phyloP scores from a whole-genome alignment of 2,888 invertebrate species.

The Cinara cedri region DNA sequence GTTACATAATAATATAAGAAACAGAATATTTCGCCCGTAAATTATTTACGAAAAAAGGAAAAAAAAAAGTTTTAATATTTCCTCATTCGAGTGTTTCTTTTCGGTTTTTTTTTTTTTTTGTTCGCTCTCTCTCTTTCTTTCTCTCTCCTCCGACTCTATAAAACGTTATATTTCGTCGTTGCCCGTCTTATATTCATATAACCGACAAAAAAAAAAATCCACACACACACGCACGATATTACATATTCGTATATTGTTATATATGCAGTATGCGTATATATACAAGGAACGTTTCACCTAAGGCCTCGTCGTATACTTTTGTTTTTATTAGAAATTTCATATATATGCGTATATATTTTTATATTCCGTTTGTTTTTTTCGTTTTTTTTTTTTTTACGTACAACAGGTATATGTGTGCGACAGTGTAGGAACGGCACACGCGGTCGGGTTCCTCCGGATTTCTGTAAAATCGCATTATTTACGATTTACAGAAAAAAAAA shows the following conservation, averaged over 20 bases:
- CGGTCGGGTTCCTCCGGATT: constrained; percentile 12
- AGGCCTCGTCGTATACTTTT: neutral
- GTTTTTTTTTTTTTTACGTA: too few species aligned
- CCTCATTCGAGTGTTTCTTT: constrained; percentile 28
- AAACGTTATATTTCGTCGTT: constrained; percentile 39
- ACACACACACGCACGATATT: constrained; percentile 1
- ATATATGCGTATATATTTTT: neutral
- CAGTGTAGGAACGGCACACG: constrained; percentile 6
- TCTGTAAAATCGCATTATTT: constrained; percentile 26
- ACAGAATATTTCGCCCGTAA: constrained; percentile 45
- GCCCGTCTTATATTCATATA: constrained; percentile 36
- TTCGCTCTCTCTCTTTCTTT: neutral
- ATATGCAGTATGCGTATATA: too few species aligned
- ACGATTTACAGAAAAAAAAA: constrained; percentile 14
- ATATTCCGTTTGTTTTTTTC: constrained; percentile 31
- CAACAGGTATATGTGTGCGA: constrained; percentile 17
- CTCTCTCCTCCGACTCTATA: neutral
- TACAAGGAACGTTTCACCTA: constrained; percentile 36
- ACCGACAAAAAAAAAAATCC: constrained; percentile 18
- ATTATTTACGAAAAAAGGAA: constrained; percentile 37
- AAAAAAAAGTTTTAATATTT: constrained; percentile 43
- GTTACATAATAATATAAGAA: neutral
- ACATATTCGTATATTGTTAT: constrained; percentile 11
- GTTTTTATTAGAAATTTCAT: constrained; percentile 36
- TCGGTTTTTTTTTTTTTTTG: too few species aligned